Percentiles rank a stretch among this genome's conserved stretches.
Conservation (phyloP, 2,888 invertebrate genomes). For the Trissolcus brochymenae region DNA sequence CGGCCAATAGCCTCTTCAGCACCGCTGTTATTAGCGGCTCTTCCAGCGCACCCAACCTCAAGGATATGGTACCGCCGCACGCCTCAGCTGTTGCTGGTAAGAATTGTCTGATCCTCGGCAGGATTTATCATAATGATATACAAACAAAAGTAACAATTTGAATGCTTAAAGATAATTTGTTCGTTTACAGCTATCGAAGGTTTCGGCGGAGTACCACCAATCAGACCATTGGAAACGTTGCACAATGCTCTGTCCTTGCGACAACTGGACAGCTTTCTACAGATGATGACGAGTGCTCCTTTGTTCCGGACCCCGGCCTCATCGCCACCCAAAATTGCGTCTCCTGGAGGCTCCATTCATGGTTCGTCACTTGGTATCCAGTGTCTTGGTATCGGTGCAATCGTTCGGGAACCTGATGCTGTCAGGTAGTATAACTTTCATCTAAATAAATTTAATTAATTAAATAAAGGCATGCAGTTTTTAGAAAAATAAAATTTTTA, state of each 20-base stretch:
- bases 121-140: no score
- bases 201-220: conserved; percentile 94
- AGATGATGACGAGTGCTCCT: conserved; percentile 87
- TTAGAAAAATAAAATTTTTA: background rate
- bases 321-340: conserved; percentile 82
- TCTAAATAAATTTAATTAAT: background rate
- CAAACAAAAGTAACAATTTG: no score
- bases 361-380: conserved; percentile 63
- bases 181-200: conserved; percentile 83
- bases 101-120: conserved; percentile 58
- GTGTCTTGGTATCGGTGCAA: conserved; percentile 65
- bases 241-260: conserved; percentile 96
- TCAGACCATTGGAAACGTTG: conserved; percentile 96
- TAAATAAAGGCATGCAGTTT: background rate
- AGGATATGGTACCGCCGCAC: conserved; percentile 89
- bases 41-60: conserved; percentile 92
- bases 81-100: conserved; percentile 85
- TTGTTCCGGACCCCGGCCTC: conserved; percentile 85
- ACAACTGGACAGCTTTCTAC: conserved; percentile 93
- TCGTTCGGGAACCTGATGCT: conserved; percentile 68
- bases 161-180: no score
- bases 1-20: conserved; percentile 92
- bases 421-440: conserved; percentile 67
- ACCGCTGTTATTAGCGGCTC: conserved; percentile 97
- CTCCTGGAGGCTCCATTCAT: conserved; percentile 74